Evolutionary conservation across 2,113 vertebrate genomes (phyloP), one percentile per base, ranked within the genome.

Genomic region (Shinisaurus crocodilurus): DNA sequence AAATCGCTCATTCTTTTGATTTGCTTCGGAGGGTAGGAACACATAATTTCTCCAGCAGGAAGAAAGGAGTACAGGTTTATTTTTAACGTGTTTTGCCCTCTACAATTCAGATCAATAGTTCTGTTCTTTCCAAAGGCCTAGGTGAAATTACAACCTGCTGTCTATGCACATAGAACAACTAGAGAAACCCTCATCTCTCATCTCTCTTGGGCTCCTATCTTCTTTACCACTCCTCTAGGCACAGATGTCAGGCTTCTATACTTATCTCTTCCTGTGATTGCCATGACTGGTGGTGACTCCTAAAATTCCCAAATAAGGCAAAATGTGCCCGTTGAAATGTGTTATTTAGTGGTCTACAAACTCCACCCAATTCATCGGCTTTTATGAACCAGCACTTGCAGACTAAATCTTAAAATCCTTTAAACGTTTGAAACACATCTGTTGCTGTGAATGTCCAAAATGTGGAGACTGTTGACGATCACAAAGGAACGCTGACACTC

Each of bases 81-180:
- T 95, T 93, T 93, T 95, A 95, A 84, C 25, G 57, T 85, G 5
- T 20, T 1, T 82, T 77, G n/a, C 89, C 54, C 67, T 45, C 32
- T 91, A 81, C 79, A 65, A 85, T 91, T 57, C n/a, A 91, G 90
- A 92, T 92, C 86, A 95, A 93, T 93, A 92, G 54, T 94, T 93
- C 86, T 94, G 90, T 95, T 69, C 77, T 92, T 92, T 92, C 89
- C 63, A 81, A 85, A 91, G 54, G 18, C 92, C 65, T 43, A 77
- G 70, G 93, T 87, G 90, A 88, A 90, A 54, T 57, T 82, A 23
- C 40, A 48, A 1, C 6, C 23, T 40, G 6, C 40, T 75, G 63
- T 40, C 54, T 43, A 29, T 1, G 45, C 85, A 91, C 23, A 27
- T 1, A 1, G 72, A 81, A 20, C n/a, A 34, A 91, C 69, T 90